Conservation (phyloP, 2,888 invertebrate genomes). For the Apamea anceps region DNA sequence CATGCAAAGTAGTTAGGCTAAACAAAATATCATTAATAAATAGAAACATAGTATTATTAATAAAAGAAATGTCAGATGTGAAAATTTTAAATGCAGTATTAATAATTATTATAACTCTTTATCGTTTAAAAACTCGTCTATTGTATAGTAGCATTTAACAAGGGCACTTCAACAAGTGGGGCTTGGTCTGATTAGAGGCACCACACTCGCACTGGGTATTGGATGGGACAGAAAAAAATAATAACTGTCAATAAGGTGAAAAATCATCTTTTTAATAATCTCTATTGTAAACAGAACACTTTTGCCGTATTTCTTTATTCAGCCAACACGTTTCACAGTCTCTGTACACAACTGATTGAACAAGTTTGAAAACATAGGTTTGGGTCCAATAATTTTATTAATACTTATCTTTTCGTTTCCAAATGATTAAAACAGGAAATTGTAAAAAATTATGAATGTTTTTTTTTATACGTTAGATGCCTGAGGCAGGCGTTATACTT, state of each 20-base stretch:
- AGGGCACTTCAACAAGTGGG: background rate
- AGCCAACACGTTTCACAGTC: background rate
- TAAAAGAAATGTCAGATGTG: too few species aligned
- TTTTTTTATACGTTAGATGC: too few species aligned
- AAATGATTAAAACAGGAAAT: too few species aligned
- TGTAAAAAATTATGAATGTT: too few species aligned
- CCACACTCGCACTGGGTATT: too few species aligned
- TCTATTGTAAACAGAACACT: background rate
- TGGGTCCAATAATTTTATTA: background rate
- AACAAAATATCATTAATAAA: too few species aligned
- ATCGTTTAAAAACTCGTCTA: too few species aligned
- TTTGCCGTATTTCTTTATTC: background rate
- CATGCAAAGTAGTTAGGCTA: too few species aligned
- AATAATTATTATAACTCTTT: too few species aligned
- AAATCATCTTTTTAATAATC: background rate
- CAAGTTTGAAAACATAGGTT: background rate
- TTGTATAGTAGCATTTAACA: too few species aligned
- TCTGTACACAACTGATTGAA: background rate
- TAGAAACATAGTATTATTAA: too few species aligned
- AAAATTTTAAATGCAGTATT: too few species aligned
- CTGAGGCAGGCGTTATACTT: background rate
- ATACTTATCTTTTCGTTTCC: background rate
- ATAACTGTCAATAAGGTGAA: background rate
- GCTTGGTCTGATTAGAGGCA: background rate
- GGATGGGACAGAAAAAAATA: background rate